These are phyloP conservation scores for Hypsibius dujardini DNA, from an alignment of 1,140 invertebrate genomes.

Conservation along the genomic window DNA sequence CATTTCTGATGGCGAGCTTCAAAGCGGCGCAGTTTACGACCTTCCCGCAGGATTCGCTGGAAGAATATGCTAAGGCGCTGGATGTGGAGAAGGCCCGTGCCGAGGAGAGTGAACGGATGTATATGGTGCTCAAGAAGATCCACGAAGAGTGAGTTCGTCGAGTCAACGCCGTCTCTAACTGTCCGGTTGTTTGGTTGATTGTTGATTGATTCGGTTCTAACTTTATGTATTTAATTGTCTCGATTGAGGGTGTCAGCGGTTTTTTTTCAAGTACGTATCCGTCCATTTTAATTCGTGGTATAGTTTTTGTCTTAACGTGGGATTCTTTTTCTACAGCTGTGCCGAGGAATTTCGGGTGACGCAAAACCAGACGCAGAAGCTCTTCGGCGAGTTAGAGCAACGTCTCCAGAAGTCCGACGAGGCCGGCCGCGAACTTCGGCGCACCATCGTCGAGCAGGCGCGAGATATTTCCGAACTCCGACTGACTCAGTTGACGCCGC, in stretches of 20 bases:
- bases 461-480: background rate
- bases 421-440: background rate
- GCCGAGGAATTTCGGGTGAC: conserved; percentile 4
- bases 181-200: no score
- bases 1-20: conserved; percentile 19
- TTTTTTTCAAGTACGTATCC: background rate
- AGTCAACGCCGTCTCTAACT: no score
- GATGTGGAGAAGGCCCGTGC: background rate
- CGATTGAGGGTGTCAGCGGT: background rate
- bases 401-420: conserved; percentile 1
- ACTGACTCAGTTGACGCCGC: background rate
- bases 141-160: conserved; percentile 10
- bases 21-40: background rate
- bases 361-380: conserved; percentile 12
- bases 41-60: background rate
- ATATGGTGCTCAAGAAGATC: background rate
- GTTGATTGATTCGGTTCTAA: background rate
- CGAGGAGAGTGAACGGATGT: conserved; percentile 5
- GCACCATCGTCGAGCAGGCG: conserved; percentile 5
- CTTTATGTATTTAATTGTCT: background rate
- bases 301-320: background rate
- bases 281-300: background rate
- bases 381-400: background rate
- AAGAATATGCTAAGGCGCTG: conserved; percentile 3
- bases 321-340: background rate